Base-by-base conservation (phyloP, 2,113 vertebrate species). In the Urocitellus parryii region DNA sequence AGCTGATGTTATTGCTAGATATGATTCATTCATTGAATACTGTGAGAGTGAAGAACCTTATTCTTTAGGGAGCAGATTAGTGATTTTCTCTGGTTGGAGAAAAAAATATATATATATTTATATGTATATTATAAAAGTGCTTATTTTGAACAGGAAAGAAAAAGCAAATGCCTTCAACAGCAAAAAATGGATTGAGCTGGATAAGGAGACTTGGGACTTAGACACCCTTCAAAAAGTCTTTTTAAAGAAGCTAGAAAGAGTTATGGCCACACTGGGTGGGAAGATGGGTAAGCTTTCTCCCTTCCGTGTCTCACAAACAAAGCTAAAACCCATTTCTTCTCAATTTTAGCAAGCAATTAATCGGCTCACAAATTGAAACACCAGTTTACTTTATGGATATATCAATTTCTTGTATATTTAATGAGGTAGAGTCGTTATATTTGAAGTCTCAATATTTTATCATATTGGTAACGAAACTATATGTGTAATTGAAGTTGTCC, bases 171-270 rank as follows among this genome's bases (percentile, higher is more conserved):
- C 3, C 29, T 72, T 37, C n/a, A 74, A 42, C 42, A 72, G 42
- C 3, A 83, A 92, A 67, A 79, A 82, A 67, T 78, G 48, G 20
- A 48, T 32, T 85, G 10, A 29, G 13, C 3, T 77, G 24, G 8
- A 61, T 48, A 95, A 95, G 7, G 20, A 9, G 3, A 0, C 4
- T 77, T 20, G 13, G 1, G 56, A 73, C 61, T 84, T 80, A 25
- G 87, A 73, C 13, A 53, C 9, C 2, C 5, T 76, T 18, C 72
- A 11, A 73, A 73, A 85, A 85, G 39, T 72, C 51, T 32, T 37
- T 93, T 42, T 79, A 87, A 8, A 95, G 34, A 83, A 53, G n/a
- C 94, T 73, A 88, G 32, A 20, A 88, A 82, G 17, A 94, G 34
- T 20, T 20, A 6, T 73, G 53, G 22, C 11, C 45, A 79, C 63